Evolutionary conservation across 2,888 invertebrate genomes (phyloP).

Genomic region (Acronicta leporina): DNA sequence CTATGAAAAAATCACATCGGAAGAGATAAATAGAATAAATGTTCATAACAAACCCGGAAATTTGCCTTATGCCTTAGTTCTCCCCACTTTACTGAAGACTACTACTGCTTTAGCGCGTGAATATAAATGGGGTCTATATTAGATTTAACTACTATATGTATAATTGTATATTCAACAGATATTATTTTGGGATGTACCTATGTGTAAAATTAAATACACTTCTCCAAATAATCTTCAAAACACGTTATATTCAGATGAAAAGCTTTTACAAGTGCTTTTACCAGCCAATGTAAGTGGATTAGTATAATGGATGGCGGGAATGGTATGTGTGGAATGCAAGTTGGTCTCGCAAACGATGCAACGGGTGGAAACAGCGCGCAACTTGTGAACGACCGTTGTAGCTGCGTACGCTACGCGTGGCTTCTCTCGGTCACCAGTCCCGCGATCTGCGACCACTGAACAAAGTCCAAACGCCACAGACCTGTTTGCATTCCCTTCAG

Average conservation of each 20-base stretch:
- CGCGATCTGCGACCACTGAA: slow-evolving; percentile 5
- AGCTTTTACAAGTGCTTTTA: slow-evolving; percentile 44
- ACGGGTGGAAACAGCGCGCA: slow-evolving; percentile 49
- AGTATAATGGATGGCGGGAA: slow-evolving; percentile 62
- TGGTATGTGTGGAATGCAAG: slow-evolving; percentile 78
- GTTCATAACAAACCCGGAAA: slow-evolving; percentile 11
- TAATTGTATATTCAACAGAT: too few relatives aligned
- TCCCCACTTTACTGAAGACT: too few relatives aligned
- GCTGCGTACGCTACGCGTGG: slow-evolving; percentile 46
- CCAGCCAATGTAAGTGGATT: slow-evolving; percentile 43
- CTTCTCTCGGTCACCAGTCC: slow-evolving; percentile 22
- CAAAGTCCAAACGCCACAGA: slow-evolving; percentile 14
- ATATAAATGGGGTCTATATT: too few relatives aligned
- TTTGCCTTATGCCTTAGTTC: slow-evolving; percentile 43
- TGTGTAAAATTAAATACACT: slow-evolving; percentile 3
- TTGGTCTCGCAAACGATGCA: slow-evolving; percentile 68
- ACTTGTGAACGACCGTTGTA: slow-evolving; percentile 72
- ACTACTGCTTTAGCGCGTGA: too few relatives aligned
- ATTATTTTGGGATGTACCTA: slow-evolving; percentile 13
- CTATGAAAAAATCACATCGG: too few relatives aligned
- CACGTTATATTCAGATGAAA: slow-evolving; percentile 22
- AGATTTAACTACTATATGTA: too few relatives aligned
- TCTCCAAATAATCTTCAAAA: slow-evolving; percentile 32
- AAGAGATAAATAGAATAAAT: too few relatives aligned
- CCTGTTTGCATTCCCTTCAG: slow-evolving; percentile 44